phyloP scores from a whole-genome alignment of 2,888 invertebrate species.

The Amaurobius ferox region DNA sequence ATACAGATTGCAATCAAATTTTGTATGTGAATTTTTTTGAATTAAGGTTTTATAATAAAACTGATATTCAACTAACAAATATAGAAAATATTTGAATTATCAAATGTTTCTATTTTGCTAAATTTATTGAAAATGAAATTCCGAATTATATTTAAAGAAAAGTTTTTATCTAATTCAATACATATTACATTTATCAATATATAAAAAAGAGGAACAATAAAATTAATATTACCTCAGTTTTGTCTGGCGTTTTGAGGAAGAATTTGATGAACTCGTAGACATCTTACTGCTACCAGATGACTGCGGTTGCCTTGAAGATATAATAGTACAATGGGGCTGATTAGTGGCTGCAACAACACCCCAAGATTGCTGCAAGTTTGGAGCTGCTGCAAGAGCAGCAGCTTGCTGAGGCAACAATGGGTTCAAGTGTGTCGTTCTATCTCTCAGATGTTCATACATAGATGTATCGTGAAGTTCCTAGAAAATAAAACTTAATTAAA shows the following conservation, averaged over 20 bases:
- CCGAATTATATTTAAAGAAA: no score
- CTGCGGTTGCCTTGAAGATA: slow-evolving; percentile 76
- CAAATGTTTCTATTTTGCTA: no score
- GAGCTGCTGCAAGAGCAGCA: slow-evolving; percentile 71
- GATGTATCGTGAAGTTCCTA: slow-evolving; percentile 78
- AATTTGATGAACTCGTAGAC: slow-evolving; percentile 19
- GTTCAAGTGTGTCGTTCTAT: slow-evolving; percentile 72
- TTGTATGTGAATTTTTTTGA: no score
- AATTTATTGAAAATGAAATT: no score
- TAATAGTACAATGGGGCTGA: slow-evolving; percentile 49
- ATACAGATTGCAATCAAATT: no score
- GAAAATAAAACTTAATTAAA: slow-evolving; percentile 74
- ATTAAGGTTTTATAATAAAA: no score
- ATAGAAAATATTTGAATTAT: no score
- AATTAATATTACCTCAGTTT: slow-evolving; percentile 51
- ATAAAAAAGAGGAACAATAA: background rate
- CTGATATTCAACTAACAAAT: no score
- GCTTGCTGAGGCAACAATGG: slow-evolving; percentile 73
- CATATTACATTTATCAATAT: no score
- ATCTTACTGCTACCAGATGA: slow-evolving; percentile 37
- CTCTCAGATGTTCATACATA: slow-evolving; percentile 73
- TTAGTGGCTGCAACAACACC: slow-evolving; percentile 68
- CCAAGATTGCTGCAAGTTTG: slow-evolving; percentile 74
- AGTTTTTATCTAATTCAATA: no score
- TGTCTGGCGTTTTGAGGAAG: slow-evolving; percentile 73